These are phyloP conservation scores for Tetragonula clypearis DNA, from an alignment of 1,140 invertebrate genomes.

Conservation along the genomic window DNA sequence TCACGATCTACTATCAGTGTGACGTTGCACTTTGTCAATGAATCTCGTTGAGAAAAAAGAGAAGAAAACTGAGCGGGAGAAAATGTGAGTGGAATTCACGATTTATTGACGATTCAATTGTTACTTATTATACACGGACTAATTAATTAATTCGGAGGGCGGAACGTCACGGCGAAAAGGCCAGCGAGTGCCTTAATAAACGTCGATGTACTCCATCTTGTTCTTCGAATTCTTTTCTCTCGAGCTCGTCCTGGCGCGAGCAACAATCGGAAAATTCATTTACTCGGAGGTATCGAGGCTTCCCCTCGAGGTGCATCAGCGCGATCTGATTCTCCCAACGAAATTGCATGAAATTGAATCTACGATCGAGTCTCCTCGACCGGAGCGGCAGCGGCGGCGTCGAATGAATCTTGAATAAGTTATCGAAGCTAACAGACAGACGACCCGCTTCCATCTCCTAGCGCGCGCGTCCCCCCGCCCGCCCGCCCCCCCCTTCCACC, in stretches of 20 bases:
- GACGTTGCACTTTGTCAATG: too few relatives aligned
- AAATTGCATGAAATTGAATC: slow-evolving; percentile 17
- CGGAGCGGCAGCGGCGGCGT: background rate
- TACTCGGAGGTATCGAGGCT: background rate
- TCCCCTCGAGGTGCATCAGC: background rate
- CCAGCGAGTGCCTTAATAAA: too few relatives aligned
- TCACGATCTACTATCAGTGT: too few relatives aligned
- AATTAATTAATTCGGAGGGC: too few relatives aligned
- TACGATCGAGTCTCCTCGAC: background rate
- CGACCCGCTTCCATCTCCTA: background rate
- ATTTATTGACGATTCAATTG: too few relatives aligned
- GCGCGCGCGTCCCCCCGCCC: background rate
- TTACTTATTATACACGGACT: too few relatives aligned
- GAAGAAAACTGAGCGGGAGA: too few relatives aligned
- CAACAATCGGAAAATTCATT: slow-evolving; percentile 22
- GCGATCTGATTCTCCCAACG: background rate
- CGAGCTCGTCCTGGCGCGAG: background rate
- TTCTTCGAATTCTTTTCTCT: background rate
- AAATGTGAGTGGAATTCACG: too few relatives aligned
- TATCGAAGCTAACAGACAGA: slow-evolving; percentile 7
- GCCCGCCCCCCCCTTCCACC: too few relatives aligned
- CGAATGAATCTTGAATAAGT: slow-evolving; percentile 22
- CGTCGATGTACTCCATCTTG: background rate
- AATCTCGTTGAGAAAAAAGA: too few relatives aligned
- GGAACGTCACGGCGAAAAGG: too few relatives aligned